A percentile compares a stretch with the other conserved stretches of the same genome.
phyloP scores from a whole-genome alignment of 2,797 vertebrate genomes.

The Merluccius polli region DNA sequence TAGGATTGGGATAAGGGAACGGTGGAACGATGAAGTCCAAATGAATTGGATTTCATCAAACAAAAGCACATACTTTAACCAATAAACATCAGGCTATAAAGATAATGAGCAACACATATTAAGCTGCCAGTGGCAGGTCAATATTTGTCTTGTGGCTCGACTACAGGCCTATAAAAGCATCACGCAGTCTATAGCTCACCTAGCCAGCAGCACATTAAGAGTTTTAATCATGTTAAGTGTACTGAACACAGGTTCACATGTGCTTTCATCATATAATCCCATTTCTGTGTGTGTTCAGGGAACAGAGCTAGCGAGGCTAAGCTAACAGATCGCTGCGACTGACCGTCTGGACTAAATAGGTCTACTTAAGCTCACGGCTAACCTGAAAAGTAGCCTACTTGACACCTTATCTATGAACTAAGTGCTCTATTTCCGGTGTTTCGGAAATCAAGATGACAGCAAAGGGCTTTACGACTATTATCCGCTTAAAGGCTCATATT shows the following conservation, averaged over 20 bases:
- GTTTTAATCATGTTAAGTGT: slow-evolving; percentile 57
- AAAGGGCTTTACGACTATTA: not conserved
- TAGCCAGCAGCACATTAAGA: slow-evolving; percentile 27
- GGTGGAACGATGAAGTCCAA: not conserved
- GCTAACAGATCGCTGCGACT: slow-evolving; percentile 39
- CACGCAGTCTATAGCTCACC: not conserved
- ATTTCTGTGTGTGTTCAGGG: slow-evolving; percentile 42
- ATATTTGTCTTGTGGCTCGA: not conserved
- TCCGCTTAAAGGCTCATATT: slow-evolving; percentile 12
- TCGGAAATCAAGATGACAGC: slow-evolving; percentile 39
- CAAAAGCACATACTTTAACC: not conserved
- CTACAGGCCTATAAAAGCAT: not conserved
- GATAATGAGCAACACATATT: not conserved
- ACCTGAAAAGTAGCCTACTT: not conserved
- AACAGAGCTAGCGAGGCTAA: slow-evolving; percentile 23
- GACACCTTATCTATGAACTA: not conserved
- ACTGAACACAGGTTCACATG: slow-evolving; percentile 47
- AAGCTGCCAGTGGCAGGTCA: not conserved
- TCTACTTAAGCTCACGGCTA: not conserved
- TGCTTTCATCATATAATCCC: slow-evolving; percentile 62
- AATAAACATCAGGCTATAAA: not conserved
- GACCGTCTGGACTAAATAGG: slow-evolving; percentile 33
- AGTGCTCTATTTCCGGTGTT: slow-evolving; percentile 26
- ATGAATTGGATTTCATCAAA: not conserved
- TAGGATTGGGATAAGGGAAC: not conserved